phyloP scores from a whole-genome alignment of 2,113 vertebrate genomes.

The Vulpes vulpes region DNA sequence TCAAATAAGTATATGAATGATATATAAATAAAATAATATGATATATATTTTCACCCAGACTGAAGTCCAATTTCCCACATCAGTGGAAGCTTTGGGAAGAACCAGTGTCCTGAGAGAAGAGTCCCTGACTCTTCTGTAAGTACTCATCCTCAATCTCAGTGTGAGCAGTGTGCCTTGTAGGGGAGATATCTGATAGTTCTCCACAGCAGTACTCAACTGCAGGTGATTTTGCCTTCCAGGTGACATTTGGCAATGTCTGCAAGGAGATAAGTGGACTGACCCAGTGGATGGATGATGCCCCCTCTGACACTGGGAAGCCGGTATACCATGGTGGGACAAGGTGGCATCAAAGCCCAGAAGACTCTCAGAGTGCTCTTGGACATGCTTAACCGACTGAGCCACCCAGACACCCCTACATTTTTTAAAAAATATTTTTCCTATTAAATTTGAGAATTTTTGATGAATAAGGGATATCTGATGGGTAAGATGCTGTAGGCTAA shows the following conservation, averaged over 20 bases:
- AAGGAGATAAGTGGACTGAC: neutral
- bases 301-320: neutral
- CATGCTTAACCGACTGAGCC: too few species aligned
- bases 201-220: neutral
- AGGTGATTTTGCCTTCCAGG: neutral
- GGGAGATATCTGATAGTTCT: neutral
- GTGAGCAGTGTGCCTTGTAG: neutral
- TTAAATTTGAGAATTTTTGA: neutral
- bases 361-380: neutral
- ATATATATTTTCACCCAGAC: neutral
- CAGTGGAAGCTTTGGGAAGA: neutral
- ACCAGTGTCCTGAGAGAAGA: neutral
- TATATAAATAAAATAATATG: neutral
- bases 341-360: neutral
- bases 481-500: neutral
- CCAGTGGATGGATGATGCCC: fast-evolving
- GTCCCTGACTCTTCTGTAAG: neutral
- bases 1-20: neutral
- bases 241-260: neutral
- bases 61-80: neutral
- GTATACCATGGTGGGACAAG: too few species aligned
- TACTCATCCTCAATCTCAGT: neutral
- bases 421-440: neutral
- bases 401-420: neutral
- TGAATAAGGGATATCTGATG: neutral